Evolutionary conservation across 2,888 invertebrate genomes (phyloP).

Genomic region (Odontocolon sp.): DNA sequence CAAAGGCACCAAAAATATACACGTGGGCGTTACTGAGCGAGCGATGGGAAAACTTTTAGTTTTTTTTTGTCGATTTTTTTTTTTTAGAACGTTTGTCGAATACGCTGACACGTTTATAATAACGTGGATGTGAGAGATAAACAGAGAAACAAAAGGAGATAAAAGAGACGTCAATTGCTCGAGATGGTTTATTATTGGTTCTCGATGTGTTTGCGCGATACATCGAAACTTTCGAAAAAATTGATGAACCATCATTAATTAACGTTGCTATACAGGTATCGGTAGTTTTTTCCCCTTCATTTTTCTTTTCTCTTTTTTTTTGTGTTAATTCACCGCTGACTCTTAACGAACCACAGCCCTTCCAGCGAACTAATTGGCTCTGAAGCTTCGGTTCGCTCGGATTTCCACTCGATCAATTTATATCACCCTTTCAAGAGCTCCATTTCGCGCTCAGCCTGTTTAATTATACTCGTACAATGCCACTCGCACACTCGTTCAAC

Average conservation of each 20-base stretch:
- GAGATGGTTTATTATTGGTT: slow-evolving; percentile 14
- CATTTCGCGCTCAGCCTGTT: not conserved
- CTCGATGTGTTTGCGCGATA: not conserved
- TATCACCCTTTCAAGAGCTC: slow-evolving; percentile 38
- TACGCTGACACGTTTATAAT: slow-evolving; percentile 40
- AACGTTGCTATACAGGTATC: not conserved
- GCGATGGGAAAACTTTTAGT: too few relatives aligned
- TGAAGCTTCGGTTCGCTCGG: slow-evolving; percentile 26
- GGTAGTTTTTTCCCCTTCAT: not conserved
- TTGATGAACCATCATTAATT: slow-evolving; percentile 4
- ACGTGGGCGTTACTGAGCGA: slow-evolving; percentile 41
- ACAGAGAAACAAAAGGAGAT: not conserved
- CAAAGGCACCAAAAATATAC: slow-evolving; percentile 36
- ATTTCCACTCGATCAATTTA: slow-evolving; percentile 62
- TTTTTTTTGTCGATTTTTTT: too few relatives aligned
- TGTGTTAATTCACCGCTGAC: slow-evolving; percentile 11
- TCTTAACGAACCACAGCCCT: slow-evolving; percentile 51
- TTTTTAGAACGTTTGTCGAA: slow-evolving; percentile 40
- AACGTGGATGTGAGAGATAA: slow-evolving; percentile 26
- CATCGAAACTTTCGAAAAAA: not conserved
- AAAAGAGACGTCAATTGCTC: not conserved
- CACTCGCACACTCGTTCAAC: not conserved
- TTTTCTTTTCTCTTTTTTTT: slow-evolving; percentile 20
- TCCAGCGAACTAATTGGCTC: slow-evolving; percentile 51
- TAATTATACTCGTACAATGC: slow-evolving; percentile 12